Percentiles rank a stretch among this genome's conserved stretches.
Evolutionary conservation across 2,797 vertebrate genomes (phyloP).

Genomic region (Myioborus miniatus): DNA sequence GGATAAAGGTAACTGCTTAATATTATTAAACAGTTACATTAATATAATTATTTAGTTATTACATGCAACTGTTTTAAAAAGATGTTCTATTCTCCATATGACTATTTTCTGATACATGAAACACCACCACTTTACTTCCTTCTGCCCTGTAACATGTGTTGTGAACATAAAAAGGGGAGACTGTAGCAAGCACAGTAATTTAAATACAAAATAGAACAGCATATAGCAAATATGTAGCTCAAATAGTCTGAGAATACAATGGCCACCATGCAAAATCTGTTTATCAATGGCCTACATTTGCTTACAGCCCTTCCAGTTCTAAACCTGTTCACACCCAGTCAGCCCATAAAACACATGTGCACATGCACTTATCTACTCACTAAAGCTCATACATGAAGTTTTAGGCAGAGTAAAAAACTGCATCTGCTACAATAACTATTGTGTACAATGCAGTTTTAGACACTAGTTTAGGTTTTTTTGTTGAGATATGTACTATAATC

Average conservation of each 20-base stretch:
- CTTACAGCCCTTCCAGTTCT: background rate
- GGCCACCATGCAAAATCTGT: background rate
- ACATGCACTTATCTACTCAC: background rate
- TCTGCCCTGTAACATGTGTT: fast-evolving
- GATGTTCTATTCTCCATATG: background rate
- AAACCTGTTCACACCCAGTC: background rate
- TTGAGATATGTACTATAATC: background rate
- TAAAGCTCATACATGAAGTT: background rate
- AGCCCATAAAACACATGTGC: background rate
- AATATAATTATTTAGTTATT: background rate
- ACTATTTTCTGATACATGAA: background rate
- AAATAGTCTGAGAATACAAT: background rate
- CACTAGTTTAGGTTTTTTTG: background rate
- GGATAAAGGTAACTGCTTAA: background rate
- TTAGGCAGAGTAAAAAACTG: background rate
- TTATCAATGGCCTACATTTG: background rate
- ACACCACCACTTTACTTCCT: background rate
- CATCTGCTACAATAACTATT: background rate
- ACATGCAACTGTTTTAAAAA: background rate
- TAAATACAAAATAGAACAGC: background rate
- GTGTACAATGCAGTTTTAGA: background rate
- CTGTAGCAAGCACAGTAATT: background rate
- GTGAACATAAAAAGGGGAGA: background rate
- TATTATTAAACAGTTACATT: background rate
- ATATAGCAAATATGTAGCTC: background rate